These are phyloP conservation scores for Porites australiensis DNA, from an alignment of 64 coral and sea anemone species.

Conservation along the genomic window DNA sequence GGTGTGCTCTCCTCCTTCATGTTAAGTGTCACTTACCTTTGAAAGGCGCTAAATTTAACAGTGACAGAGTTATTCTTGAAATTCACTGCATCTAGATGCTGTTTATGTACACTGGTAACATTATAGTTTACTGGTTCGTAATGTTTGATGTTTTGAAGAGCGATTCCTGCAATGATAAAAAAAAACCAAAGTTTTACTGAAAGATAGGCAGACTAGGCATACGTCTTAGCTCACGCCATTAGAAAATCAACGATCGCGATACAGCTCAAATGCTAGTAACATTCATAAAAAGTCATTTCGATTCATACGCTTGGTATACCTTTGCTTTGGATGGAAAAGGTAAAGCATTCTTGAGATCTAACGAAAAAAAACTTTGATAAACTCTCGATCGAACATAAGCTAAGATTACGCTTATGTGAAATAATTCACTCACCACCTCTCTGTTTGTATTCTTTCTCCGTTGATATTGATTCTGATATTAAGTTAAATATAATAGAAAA, in stretches of 20 bases:
- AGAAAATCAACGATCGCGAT: not conserved
- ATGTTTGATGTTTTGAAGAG: constrained; percentile 13
- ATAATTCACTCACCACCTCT: not conserved
- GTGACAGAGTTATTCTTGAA: not conserved
- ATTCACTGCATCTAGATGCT: constrained; percentile 3
- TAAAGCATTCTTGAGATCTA: not conserved
- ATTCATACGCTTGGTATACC: too few species aligned
- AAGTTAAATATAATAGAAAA: not conserved
- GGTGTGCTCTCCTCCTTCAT: too few species aligned
- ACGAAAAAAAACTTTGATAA: too few species aligned
- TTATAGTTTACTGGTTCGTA: constrained; percentile 51
- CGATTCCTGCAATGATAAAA: not conserved
- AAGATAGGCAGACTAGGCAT: too few species aligned
- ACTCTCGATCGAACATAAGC: too few species aligned
- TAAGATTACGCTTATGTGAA: too few species aligned
- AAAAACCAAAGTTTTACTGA: not conserved
- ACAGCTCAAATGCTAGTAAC: too few species aligned
- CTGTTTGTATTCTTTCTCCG: not conserved
- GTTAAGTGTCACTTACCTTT: constrained; percentile 14
- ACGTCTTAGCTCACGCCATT: too few species aligned
- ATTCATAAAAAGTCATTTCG: too few species aligned
- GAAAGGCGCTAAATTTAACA: constrained; percentile 43
- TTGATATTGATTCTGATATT: not conserved
- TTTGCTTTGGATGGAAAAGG: not conserved
- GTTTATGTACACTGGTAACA: constrained; percentile 9